Evolutionary conservation across 2,888 invertebrate genomes (phyloP).

Genomic region (Lamellibrachia satsuma): DNA sequence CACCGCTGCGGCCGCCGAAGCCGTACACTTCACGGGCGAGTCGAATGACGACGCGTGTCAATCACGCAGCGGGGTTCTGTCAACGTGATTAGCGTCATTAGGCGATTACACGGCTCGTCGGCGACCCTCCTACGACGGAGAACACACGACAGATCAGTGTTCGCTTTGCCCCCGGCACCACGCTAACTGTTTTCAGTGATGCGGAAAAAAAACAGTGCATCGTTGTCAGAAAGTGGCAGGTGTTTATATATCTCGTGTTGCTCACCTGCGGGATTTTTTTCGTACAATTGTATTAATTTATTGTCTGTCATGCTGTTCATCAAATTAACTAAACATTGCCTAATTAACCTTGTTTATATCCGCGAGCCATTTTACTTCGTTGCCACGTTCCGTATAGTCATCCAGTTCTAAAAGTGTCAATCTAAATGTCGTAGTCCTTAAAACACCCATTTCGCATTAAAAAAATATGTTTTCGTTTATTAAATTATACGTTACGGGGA

Average conservation of each 20-base stretch:
- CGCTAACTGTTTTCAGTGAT: not conserved
- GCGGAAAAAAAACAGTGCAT: not conserved
- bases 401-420: not conserved
- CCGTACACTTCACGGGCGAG: not conserved
- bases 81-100: slow-evolving; percentile 3
- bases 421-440: not conserved
- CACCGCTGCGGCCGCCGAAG: not conserved
- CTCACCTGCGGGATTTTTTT: not conserved
- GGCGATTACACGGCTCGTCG: not conserved
- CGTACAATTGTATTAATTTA: not conserved
- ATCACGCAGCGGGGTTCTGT: not conserved
- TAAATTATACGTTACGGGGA: too few relatives aligned
- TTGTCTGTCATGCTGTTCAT: not conserved
- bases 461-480: not conserved
- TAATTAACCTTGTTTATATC: not conserved
- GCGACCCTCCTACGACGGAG: not conserved
- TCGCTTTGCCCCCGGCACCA: not conserved
- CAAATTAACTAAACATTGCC: not conserved
- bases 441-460: not conserved
- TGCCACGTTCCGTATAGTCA: not conserved
- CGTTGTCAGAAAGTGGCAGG: too few relatives aligned
- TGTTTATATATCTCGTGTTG: not conserved
- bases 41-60: not conserved
- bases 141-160: not conserved
- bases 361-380: not conserved